Conservation (phyloP, 2,113 vertebrate genomes). For the Hippocampus guttulatus region DNA sequence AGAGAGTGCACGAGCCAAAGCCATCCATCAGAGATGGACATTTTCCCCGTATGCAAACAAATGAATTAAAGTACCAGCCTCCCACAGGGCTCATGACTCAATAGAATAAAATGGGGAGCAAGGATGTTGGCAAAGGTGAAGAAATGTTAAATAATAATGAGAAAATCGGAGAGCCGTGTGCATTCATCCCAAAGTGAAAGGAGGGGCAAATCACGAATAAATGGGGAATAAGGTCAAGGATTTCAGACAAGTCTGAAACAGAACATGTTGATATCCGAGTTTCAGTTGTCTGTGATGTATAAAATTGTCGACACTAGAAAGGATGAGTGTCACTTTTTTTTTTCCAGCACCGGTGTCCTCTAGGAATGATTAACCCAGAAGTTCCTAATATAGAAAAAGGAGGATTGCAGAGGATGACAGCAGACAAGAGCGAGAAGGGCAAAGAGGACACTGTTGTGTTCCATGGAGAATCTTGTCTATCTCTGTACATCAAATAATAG, state of each 20-base stretch:
- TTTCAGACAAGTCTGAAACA: slow-evolving; percentile 23
- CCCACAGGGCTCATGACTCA: slow-evolving; percentile 26
- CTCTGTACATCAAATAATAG: slow-evolving; percentile 56
- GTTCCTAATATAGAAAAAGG: slow-evolving; percentile 70
- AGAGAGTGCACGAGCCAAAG: slow-evolving; percentile 45
- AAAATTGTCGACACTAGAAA: slow-evolving; percentile 37
- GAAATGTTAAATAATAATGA: slow-evolving; percentile 35
- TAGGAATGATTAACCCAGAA: slow-evolving; percentile 74
- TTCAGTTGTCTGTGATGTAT: slow-evolving; percentile 46
- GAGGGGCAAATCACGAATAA: slow-evolving; percentile 37
- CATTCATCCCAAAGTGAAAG: slow-evolving; percentile 32
- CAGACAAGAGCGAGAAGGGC: slow-evolving; percentile 22
- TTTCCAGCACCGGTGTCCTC: slow-evolving; percentile 52
- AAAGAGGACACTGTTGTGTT: slow-evolving; percentile 55
- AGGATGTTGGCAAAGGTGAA: slow-evolving; percentile 35
- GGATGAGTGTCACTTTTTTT: slow-evolving; percentile 43
- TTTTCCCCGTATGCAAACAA: slow-evolving; percentile 63
- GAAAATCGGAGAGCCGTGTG: slow-evolving; percentile 46
- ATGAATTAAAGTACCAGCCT: slow-evolving; percentile 61
- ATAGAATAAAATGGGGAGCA: slow-evolving; percentile 37
- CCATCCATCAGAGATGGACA: slow-evolving; percentile 67
- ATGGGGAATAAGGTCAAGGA: slow-evolving; percentile 50
- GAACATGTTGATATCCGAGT: slow-evolving; percentile 12
- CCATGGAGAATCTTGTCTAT: slow-evolving; percentile 59
- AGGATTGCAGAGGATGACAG: slow-evolving; percentile 43